Conservation (phyloP, 2,888 invertebrate species). For the Vesta saturnalis region DNA sequence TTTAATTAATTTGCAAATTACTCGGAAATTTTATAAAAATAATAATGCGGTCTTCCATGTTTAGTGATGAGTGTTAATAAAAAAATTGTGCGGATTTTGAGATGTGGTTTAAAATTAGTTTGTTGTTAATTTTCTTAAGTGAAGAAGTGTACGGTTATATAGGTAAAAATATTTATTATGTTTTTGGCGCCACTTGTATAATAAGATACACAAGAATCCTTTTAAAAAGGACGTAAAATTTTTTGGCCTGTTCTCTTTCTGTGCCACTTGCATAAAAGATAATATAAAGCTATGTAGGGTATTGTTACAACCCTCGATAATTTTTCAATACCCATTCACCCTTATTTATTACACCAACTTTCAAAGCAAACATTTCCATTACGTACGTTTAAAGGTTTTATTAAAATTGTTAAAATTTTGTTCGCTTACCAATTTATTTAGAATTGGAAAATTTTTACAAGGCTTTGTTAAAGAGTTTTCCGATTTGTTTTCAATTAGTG, state of each 20-base stretch:
- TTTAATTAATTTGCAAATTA: not conserved
- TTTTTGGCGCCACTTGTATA: constrained; percentile 6
- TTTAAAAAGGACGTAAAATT: not conserved
- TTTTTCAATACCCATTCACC: constrained; percentile 20
- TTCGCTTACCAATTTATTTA: too few relatives aligned
- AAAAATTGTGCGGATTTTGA: constrained; percentile 32
- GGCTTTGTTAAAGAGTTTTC: too few relatives aligned
- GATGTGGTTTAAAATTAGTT: constrained; percentile 27
- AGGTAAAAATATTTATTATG: constrained; percentile 33
- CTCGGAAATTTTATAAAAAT: too few relatives aligned
- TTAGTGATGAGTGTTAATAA: constrained; percentile 19
- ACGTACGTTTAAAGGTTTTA: not conserved
- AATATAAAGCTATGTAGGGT: not conserved
- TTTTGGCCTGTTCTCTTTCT: not conserved
- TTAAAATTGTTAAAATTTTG: not conserved
- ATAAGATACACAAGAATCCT: not conserved
- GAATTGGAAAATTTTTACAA: too few relatives aligned
- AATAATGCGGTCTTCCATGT: not conserved
- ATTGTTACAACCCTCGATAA: constrained; percentile 28
- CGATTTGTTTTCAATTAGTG: too few relatives aligned
- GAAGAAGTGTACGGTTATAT: constrained; percentile 36
- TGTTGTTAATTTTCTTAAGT: constrained; percentile 30
- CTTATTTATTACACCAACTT: constrained; percentile 28
- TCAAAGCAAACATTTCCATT: not conserved
- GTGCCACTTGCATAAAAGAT: constrained; percentile 1